Evolutionary conservation across 2,113 vertebrate genomes (phyloP).

Genomic region (Seriola rivoliana): DNA sequence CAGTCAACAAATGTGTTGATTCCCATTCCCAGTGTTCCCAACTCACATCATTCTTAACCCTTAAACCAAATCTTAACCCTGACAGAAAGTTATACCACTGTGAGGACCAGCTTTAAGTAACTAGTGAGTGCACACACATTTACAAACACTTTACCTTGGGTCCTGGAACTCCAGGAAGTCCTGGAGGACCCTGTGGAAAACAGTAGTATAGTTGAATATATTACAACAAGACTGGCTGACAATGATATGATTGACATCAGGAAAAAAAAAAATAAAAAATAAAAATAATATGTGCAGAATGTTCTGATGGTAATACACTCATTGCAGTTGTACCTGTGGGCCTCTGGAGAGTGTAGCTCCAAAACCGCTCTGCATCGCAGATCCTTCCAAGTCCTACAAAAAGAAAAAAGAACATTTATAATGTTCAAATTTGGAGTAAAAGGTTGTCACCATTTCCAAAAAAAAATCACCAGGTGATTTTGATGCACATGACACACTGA

Average conservation of each 20-base stretch:
- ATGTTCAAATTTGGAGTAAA: not conserved
- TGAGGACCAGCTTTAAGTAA: not conserved
- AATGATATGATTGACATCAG: not conserved
- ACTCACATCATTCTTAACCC: not conserved
- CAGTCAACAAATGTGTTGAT: not conserved
- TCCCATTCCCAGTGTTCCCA: not conserved
- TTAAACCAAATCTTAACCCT: not conserved
- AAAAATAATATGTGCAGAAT: not conserved
- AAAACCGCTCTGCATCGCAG: slow-evolving; percentile 76
- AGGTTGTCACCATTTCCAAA: too few relatives aligned
- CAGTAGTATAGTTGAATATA: not conserved
- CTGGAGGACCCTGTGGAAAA: slow-evolving; percentile 75
- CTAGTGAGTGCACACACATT: not conserved
- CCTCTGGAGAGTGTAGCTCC: slow-evolving; percentile 66
- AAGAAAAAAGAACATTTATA: not conserved
- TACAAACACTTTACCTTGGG: slow-evolving; percentile 66
- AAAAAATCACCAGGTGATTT: too few relatives aligned
- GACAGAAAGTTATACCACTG: not conserved
- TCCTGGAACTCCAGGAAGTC: slow-evolving; percentile 79
- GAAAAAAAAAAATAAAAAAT: not conserved
- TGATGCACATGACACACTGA: too few relatives aligned
- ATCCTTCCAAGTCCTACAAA: slow-evolving; percentile 91
- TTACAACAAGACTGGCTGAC: not conserved
- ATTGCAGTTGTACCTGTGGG: slow-evolving; percentile 80
- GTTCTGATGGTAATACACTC: not conserved